These are phyloP conservation scores for Allophyes oxyacanthae DNA, from an alignment of 2,888 invertebrate genomes.

Conservation along the genomic window DNA sequence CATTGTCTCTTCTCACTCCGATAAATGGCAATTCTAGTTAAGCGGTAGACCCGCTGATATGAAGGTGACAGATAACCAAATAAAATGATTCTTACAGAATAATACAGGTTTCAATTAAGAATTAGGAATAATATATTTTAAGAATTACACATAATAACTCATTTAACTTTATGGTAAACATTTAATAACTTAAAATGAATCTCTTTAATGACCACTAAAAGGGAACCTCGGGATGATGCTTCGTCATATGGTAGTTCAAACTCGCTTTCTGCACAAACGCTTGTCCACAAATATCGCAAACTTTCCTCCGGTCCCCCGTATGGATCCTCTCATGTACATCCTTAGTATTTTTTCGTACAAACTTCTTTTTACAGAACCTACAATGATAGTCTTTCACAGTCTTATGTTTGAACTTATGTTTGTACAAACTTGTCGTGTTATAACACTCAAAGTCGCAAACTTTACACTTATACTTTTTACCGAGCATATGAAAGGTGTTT, in stretches of 20 bases:
- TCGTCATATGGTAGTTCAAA: slow-evolving; percentile 82
- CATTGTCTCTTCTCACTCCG: no score
- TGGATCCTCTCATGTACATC: slow-evolving; percentile 79
- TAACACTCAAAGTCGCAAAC: slow-evolving; percentile 79
- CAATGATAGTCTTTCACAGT: slow-evolving; percentile 82
- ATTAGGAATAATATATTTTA: no score
- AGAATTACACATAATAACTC: no score
- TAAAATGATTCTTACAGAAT: no score
- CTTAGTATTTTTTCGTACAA: slow-evolving; percentile 74
- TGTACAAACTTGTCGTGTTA: slow-evolving; percentile 61
- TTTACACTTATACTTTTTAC: slow-evolving; percentile 73
- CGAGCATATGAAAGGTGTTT: slow-evolving; percentile 80
- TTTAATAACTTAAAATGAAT: no score
- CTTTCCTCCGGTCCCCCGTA: slow-evolving; percentile 77
- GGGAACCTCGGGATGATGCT: slow-evolving; percentile 71
- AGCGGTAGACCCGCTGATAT: no score
- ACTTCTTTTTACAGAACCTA: slow-evolving; percentile 80
- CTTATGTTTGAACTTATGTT: slow-evolving; percentile 80
- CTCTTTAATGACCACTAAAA: no score
- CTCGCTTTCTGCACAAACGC: slow-evolving; percentile 85
- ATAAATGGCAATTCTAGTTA: no score
- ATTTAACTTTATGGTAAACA: no score
- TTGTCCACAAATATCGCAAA: slow-evolving; percentile 76
- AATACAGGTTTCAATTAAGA: no score
- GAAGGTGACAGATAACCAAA: no score